Evolutionary conservation across 2,797 vertebrate species (phyloP).

Genomic region (Eremophila alpestris): DNA sequence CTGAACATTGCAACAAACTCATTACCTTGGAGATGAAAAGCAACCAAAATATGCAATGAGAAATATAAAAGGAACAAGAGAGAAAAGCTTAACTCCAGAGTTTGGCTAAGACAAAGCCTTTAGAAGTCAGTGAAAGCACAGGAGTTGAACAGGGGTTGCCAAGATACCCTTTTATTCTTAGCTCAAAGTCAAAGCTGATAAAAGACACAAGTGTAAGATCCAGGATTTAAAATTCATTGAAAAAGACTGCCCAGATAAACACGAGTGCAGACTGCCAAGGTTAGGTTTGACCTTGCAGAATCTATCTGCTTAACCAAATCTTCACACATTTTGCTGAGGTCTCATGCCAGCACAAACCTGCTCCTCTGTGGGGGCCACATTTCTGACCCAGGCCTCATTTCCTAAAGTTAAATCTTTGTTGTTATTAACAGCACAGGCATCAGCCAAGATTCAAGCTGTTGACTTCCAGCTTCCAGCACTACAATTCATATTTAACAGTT

Average conservation of each 20-base stretch:
- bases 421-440: not conserved
- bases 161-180: not conserved
- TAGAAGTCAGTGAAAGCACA: not conserved
- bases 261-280: not conserved
- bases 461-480: not conserved
- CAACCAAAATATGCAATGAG: not conserved
- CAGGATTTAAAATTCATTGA: not conserved
- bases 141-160: not conserved
- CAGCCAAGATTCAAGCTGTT: not conserved
- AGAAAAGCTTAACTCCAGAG: not conserved
- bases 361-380: not conserved
- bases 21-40: not conserved
- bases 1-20: not conserved
- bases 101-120: not conserved
- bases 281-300: not conserved
- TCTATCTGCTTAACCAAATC: not conserved
- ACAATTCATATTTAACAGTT: not conserved
- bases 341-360: not conserved
- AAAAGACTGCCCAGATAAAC: not conserved
- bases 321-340: not conserved
- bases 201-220: not conserved
- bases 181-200: not conserved
- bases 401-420: not conserved
- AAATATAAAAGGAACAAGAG: not conserved
- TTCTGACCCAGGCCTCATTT: not conserved